Percentiles rank a stretch among this genome's conserved stretches.
These are phyloP conservation scores for Oryctolagus cuniculus DNA, from an alignment of 2,113 vertebrate species.

Conservation along the genomic window mOryCun1.1 NC_091453.1:114586001-114586500, in stretches of 20 bases:
- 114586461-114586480: background rate
- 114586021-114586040: no score
- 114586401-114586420: background rate
- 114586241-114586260: constrained; percentile 59
- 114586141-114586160: no score
- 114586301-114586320: constrained; percentile 17
- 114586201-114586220: background rate
- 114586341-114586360: constrained; percentile 62
- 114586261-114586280: constrained; percentile 2
- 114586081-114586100: no score
- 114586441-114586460: background rate
- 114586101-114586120: no score
- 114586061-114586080: no score
- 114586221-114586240: constrained; percentile 55
- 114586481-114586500: constrained; percentile 8
- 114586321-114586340: constrained; percentile 36
- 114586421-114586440: background rate
- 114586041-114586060: no score
- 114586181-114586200: constrained; percentile 8
- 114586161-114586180: background rate
- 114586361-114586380: constrained; percentile 41
- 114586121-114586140: no score
- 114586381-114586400: background rate
- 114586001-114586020: no score
- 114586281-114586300: constrained; percentile 16